Conservation (phyloP, 2,113 vertebrate species). For the Paradisaea rubra region DNA sequence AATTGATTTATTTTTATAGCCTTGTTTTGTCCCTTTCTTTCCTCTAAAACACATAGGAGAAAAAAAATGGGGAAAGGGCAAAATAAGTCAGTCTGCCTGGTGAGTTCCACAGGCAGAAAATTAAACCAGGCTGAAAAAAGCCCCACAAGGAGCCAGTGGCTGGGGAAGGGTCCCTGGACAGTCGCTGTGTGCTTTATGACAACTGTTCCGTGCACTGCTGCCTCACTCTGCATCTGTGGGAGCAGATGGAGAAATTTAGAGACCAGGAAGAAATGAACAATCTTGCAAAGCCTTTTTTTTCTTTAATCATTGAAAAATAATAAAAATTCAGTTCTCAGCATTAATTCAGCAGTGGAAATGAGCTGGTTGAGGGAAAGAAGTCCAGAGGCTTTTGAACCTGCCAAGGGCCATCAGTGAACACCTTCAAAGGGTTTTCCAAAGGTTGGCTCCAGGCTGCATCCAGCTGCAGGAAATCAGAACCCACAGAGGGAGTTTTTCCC, state of each 20-base stretch:
- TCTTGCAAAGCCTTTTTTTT: not conserved
- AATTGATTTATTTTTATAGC: not conserved
- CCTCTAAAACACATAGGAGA: not conserved
- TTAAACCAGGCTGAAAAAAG: not conserved
- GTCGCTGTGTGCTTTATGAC: not conserved
- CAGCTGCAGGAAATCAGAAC: not conserved
- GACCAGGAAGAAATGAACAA: not conserved
- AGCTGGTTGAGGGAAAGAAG: not conserved
- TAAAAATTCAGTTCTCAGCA: not conserved
- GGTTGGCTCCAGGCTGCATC: not conserved
- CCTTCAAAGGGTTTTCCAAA: not conserved
- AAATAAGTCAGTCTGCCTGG: not conserved
- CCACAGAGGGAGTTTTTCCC: rapidly evolving
- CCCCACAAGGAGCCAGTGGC: not conserved
- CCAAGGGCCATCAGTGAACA: not conserved
- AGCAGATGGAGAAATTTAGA: slow-evolving; percentile 13
- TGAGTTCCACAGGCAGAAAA: not conserved
- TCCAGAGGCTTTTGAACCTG: not conserved
- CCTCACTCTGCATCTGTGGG: not conserved
- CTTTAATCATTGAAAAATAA: not conserved
- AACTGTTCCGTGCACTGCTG: not conserved
- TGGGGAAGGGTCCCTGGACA: not conserved
- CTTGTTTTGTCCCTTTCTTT: not conserved
- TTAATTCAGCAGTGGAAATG: not conserved
- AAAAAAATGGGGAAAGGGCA: not conserved